Evolutionary conservation across 2,888 invertebrate genomes (phyloP).

Genomic region (Lapara coniferarum): DNA sequence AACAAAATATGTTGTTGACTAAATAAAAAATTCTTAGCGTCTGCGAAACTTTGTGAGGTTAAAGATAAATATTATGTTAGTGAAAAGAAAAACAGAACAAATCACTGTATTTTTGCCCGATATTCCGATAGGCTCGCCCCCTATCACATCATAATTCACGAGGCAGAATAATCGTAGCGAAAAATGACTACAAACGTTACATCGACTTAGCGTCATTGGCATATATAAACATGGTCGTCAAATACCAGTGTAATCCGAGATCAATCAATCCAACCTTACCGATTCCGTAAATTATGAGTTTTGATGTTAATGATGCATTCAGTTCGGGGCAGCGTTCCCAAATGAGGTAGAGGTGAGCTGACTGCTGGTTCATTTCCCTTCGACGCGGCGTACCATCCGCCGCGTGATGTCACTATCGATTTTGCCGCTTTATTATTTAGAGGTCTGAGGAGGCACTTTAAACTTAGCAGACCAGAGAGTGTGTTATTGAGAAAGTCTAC

Average conservation of each 20-base stretch:
- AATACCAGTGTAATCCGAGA: too few species aligned
- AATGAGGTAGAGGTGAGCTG: conserved; percentile 6
- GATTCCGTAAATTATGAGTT: conserved; percentile 5
- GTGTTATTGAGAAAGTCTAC: too few species aligned
- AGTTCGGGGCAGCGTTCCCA: neutral
- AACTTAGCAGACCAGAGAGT: too few species aligned
- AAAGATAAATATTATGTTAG: too few species aligned
- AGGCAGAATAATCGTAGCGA: too few species aligned
- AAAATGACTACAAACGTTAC: too few species aligned
- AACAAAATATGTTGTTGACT: neutral
- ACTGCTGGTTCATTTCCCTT: conserved; percentile 16
- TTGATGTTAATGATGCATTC: neutral
- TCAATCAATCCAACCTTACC: too few species aligned
- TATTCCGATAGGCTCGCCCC: too few species aligned
- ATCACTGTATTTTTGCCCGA: too few species aligned
- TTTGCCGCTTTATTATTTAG: conserved; percentile 7
- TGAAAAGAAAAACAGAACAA: too few species aligned
- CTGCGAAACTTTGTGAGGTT: neutral
- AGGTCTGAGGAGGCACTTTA: neutral
- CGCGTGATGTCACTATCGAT: conserved; percentile 5
- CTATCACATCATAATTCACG: too few species aligned
- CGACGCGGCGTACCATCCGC: neutral
- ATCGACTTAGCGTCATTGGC: too few species aligned
- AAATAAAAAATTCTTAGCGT: neutral
- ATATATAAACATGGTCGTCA: neutral